These are phyloP conservation scores for Liopterus haemorrhoidalis DNA, from an alignment of 2,888 invertebrate species.

Conservation along the genomic window DNA sequence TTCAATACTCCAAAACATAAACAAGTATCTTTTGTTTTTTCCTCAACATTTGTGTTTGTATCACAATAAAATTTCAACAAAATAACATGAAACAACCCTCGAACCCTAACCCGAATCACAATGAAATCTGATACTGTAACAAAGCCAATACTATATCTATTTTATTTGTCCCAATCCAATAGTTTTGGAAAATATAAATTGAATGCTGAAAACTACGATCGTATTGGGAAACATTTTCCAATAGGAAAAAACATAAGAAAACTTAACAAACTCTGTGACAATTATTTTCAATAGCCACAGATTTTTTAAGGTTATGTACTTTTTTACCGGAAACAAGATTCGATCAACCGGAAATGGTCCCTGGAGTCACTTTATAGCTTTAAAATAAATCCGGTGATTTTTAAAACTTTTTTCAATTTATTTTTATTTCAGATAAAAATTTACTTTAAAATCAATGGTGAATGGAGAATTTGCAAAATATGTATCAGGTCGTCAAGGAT, in stretches of 20 bases:
- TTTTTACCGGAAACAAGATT: not conserved
- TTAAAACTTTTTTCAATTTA: conserved; percentile 29
- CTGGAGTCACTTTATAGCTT: not conserved
- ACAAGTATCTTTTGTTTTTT: too few relatives aligned
- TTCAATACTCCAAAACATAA: too few relatives aligned
- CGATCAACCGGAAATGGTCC: not conserved
- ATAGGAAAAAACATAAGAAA: not conserved
- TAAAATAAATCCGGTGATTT: conserved; percentile 23
- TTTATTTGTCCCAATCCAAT: conserved; percentile 8
- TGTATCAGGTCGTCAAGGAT: too few relatives aligned
- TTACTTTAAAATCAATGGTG: too few relatives aligned
- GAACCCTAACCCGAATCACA: not conserved
- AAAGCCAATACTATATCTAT: conserved; percentile 1
- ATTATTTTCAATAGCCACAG: conserved; percentile 3
- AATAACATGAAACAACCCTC: too few relatives aligned
- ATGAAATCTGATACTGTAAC: not conserved
- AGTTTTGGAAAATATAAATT: not conserved
- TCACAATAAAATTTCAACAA: too few relatives aligned
- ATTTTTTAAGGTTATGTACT: too few relatives aligned
- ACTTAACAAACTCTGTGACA: not conserved
- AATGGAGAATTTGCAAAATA: too few relatives aligned
- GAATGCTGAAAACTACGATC: not conserved
- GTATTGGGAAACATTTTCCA: not conserved
- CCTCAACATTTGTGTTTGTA: too few relatives aligned
- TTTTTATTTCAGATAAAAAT: too few relatives aligned